phyloP scores from a whole-genome alignment of 2,113 vertebrate genomes.

The Apteryx mantelli region DNA sequence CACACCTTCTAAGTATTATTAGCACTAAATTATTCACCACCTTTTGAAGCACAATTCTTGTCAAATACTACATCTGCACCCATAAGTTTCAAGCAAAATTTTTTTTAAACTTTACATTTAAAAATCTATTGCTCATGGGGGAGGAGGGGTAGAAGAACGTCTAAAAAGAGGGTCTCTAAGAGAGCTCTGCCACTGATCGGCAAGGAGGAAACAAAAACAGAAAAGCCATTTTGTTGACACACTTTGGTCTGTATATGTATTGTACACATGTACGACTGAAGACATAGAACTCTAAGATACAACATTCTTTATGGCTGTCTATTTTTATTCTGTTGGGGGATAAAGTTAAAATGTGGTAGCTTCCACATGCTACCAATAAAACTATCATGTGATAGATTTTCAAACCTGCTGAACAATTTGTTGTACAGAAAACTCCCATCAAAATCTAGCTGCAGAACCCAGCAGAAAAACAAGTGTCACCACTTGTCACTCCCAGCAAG shows the following conservation, averaged over 20 bases:
- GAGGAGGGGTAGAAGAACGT: not conserved
- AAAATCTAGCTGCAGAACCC: not conserved
- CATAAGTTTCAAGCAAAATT: not conserved
- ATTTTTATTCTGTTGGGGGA: not conserved
- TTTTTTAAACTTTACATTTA: not conserved
- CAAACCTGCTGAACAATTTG: not conserved
- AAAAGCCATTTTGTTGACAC: not conserved
- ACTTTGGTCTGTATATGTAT: not conserved
- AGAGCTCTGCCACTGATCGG: not conserved
- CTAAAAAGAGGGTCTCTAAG: not conserved
- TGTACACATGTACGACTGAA: not conserved
- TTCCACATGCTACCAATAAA: not conserved
- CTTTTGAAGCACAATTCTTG: not conserved
- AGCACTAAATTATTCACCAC: not conserved
- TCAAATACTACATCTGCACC: not conserved
- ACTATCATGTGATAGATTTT: not conserved
- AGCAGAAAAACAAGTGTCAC: not conserved
- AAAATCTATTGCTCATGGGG: not conserved
- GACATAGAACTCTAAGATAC: accelerated
- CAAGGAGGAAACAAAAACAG: not conserved
- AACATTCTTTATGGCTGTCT: not conserved
- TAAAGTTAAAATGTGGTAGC: not conserved
- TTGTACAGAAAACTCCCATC: not conserved
- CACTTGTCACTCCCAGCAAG: not conserved
- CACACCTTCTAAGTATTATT: not conserved